Base-by-base conservation (phyloP, 1,140 invertebrate genomes). In the Orchesella cincta region DNA sequence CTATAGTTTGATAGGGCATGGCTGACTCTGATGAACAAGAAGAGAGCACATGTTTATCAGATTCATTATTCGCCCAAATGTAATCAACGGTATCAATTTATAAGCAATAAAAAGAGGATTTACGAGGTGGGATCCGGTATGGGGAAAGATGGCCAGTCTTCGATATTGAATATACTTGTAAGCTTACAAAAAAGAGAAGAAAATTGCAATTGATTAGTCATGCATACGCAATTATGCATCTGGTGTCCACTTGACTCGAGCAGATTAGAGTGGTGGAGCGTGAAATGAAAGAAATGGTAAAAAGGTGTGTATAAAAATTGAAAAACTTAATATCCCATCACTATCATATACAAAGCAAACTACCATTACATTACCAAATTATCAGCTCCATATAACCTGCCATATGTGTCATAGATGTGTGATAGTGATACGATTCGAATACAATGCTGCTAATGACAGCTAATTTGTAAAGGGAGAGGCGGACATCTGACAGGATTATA, bases 151-250 rank as follows among this genome's bases (percentile, higher is more conserved):
- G n/a, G n/a, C n/a, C n/a, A n/a, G n/a, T n/a, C n/a, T 46, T 20
- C 20, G 8, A 46, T 46, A 46, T 46, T 46, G 8, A 12, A 8
- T 46, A 12, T 46, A 8, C 39, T 46, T 20, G 39, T 46, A 46
- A 46, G 39, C 20, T 46, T 12, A 12, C 20, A 46, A 46, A 46
- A 12, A 20, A 46, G 20, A 46, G 39, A 46, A 46, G 20, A 46
- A 12, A 20, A 26, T 26, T 57, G 14, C 52, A 57, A 57, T 57
- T 57, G 52, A 57, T 57, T 57, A 57, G 52, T 57, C 52, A 57
- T 57, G 52, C 52, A 57, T 14, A 57, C 14, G 23, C 52, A 57
- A 57, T 57, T 57, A n/a, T 23, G 52, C 52, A 57, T 8, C 52
- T 57, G 52, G 8, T 3, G 3, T n/a, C 52, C 8, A 26, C 23